These are phyloP conservation scores for Dinomys branickii DNA, from an alignment of 2,113 vertebrate species.

Conservation along the genomic window DNA sequence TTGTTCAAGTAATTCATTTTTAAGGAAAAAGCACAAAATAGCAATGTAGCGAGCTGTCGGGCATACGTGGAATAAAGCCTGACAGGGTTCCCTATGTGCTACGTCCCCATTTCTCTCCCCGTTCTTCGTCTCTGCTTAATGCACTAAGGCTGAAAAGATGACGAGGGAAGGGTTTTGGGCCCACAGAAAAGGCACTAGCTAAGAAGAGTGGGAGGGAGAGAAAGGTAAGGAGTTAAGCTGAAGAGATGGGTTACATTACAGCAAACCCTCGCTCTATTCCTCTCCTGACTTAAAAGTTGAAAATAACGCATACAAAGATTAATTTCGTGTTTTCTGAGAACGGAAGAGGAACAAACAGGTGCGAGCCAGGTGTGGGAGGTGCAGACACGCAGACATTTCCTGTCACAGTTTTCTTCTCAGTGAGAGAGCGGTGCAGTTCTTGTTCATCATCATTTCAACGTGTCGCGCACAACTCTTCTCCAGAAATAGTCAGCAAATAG, in stretches of 20 bases:
- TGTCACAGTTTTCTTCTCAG: background rate
- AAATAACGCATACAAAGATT: background rate
- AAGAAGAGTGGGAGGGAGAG: background rate
- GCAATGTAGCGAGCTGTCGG: background rate
- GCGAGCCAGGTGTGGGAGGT: background rate
- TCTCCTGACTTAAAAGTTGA: background rate
- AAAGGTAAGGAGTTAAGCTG: background rate
- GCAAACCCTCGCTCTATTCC: background rate
- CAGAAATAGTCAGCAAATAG: background rate
- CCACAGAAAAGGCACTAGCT: background rate
- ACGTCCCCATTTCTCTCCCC: background rate
- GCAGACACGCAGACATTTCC: background rate
- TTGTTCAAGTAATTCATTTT: background rate
- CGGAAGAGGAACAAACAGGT: background rate
- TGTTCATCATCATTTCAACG: background rate
- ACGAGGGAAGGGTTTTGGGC: background rate
- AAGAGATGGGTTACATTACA: fast-evolving
- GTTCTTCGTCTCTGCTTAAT: background rate
- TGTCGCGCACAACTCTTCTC: background rate
- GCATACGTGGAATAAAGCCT: background rate
- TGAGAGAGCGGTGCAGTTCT: background rate
- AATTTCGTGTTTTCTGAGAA: background rate
- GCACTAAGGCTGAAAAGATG: background rate
- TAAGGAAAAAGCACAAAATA: background rate
- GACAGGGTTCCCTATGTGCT: fast-evolving